Evolutionary conservation across 2,888 invertebrate species (phyloP).

Genomic region (Drosophila emarginata): DNA sequence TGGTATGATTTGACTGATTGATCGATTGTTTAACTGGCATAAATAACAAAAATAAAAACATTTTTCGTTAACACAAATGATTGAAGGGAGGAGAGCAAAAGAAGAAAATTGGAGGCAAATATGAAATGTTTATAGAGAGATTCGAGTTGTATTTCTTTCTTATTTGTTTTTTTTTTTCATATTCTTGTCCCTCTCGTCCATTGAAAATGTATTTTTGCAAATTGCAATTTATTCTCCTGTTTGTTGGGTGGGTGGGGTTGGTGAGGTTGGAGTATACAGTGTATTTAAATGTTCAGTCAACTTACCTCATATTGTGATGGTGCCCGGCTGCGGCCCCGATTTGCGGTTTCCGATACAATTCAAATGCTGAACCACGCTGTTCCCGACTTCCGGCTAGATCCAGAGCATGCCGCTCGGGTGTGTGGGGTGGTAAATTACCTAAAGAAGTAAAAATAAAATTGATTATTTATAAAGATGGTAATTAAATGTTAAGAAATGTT

Average conservation of each 20-base stretch:
- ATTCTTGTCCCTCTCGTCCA: neutral
- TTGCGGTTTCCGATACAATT: constrained; percentile 94
- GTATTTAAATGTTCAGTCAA: constrained; percentile 14
- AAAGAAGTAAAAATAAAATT: constrained; percentile 11
- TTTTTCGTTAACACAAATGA: constrained; percentile 81
- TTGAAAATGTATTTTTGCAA: neutral
- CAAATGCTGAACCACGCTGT: constrained; percentile 96
- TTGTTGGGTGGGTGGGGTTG: neutral
- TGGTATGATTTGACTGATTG: constrained; percentile 48
- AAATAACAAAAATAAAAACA: constrained; percentile 75
- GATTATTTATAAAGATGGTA: neutral
- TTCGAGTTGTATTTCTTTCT: neutral
- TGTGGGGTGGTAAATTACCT: constrained; percentile 82
- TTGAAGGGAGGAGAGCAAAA: constrained; percentile 34
- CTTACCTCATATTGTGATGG: constrained; percentile 91
- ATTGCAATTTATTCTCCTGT: neutral
- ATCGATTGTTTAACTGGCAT: constrained; percentile 40
- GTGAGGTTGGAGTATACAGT: constrained; percentile 4
- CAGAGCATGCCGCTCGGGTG: constrained; percentile 82
- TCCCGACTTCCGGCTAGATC: constrained; percentile 93
- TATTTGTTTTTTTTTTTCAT: neutral
- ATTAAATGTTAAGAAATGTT: no score
- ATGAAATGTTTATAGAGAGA: constrained; percentile 10
- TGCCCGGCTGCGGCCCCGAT: constrained; percentile 83
- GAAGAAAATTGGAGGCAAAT: neutral